phyloP scores from a whole-genome alignment of 2,113 vertebrate species.

The Podarcis muralis region DNA sequence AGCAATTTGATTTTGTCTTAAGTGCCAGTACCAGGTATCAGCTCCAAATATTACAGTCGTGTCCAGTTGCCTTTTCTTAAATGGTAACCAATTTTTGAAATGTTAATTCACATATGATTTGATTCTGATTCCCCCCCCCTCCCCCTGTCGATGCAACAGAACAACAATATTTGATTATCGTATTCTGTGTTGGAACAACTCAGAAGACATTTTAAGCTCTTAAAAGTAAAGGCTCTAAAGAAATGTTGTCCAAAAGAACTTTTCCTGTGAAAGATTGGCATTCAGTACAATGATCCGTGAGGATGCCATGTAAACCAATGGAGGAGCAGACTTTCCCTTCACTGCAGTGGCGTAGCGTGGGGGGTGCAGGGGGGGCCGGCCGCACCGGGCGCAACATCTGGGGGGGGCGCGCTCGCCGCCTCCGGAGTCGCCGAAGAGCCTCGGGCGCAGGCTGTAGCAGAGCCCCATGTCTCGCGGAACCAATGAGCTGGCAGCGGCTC shows the following conservation, averaged over 20 bases:
- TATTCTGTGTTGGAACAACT: background rate
- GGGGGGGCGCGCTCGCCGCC: too few relatives aligned
- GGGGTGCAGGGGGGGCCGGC: too few relatives aligned
- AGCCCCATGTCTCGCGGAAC: too few relatives aligned
- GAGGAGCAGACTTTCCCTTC: background rate
- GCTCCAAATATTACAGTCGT: background rate
- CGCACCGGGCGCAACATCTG: too few relatives aligned
- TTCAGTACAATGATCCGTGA: background rate
- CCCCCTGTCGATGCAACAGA: background rate
- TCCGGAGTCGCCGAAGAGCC: too few relatives aligned
- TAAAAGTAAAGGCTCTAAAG: background rate
- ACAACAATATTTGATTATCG: background rate
- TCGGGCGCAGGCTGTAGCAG: too few relatives aligned
- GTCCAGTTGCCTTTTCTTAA: background rate
- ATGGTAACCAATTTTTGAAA: conserved; percentile 11
- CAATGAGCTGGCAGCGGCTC: too few relatives aligned
- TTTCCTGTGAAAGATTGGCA: background rate
- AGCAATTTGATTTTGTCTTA: conserved; percentile 1
- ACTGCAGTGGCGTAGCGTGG: too few relatives aligned
- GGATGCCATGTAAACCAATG: background rate
- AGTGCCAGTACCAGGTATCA: background rate
- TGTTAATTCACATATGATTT: background rate
- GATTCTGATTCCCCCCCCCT: background rate
- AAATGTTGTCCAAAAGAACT: background rate
- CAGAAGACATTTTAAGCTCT: background rate